Conservation (phyloP, 1,140 invertebrate species). For the Zaprionus vittiger region DNA sequence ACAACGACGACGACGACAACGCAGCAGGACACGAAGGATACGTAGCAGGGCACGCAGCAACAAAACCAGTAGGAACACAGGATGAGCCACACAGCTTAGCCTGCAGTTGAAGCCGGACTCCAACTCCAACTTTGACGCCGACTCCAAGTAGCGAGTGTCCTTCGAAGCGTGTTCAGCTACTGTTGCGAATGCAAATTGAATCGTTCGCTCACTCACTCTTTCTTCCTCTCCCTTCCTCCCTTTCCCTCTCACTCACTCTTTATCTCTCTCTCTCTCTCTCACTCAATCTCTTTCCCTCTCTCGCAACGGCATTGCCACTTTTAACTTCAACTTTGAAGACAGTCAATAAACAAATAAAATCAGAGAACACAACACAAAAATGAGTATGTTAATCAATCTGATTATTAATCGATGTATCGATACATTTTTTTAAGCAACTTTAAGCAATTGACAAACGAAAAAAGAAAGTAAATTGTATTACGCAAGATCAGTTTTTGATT, state of each 20-base stretch:
- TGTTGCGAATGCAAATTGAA: slow-evolving; percentile 49
- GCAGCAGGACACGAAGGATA: slow-evolving; percentile 23
- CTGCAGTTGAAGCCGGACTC: slow-evolving; percentile 6
- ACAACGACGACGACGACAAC: slow-evolving; percentile 43
- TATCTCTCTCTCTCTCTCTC: too few species aligned
- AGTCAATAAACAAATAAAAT: neutral
- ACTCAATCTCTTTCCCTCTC: neutral
- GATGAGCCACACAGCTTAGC: slow-evolving; percentile 14
- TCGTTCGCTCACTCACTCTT: neutral
- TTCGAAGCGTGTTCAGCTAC: slow-evolving; percentile 57
- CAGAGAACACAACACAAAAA: neutral
- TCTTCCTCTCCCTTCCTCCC: too few species aligned
- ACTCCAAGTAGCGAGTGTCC: slow-evolving; percentile 28
- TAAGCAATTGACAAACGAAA: neutral
- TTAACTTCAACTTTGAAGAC: neutral
- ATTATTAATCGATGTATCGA: neutral
- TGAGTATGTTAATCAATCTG: neutral
- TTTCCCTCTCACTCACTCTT: too few species aligned
- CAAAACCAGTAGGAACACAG: neutral
- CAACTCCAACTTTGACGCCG: slow-evolving; percentile 1
- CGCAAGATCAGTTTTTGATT: neutral
- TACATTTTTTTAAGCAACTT: neutral
- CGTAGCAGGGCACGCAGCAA: neutral
- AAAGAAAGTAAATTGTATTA: neutral
- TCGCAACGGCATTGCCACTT: neutral